Evolutionary conservation across 2,888 invertebrate species (phyloP), one percentile per base, ranked within the genome.

Genomic region (Drosophila neotestacea): DNA sequence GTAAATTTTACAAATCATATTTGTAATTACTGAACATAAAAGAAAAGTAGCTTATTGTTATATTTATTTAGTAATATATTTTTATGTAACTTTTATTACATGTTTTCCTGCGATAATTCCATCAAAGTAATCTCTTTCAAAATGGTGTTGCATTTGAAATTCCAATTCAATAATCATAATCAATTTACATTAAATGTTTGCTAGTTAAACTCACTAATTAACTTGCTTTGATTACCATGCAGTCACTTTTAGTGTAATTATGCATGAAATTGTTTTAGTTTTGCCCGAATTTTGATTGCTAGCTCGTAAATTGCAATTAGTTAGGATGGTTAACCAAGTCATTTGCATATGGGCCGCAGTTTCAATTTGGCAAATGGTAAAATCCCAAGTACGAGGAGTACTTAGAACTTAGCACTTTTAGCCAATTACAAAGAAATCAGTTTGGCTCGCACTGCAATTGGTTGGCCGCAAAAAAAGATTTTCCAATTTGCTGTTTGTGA

Each of bases 351-450:
- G 39, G 11, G 38, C 54, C 69, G 70, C 73, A 70, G 41, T 85
- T 78, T 76, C 69, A 78, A 82, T 83, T 83, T 67, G 32, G 47
- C 47, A 63, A 79, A 77, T 70, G 47, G 56, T 7, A 59, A 51
- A 63, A 47, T 47, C 47, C 50, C 61, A 55, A 44, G 28, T 30
- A 2, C 22, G 11, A 27, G 54, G 56, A 48, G 60, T 69, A 47
- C 58, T 73, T 55, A 47, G 64, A 22, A 32, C 41, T 60, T 36
- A 48, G 66, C 56, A 55, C 44, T 63, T 54, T 50, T 38, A 13
- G 76, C 67, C 71, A 80, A 85, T 82, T 88, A 80, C 67, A 62
- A 67, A 65, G 66, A 80, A 81, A 81, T 83, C 77, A 59, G 64
- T 64, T 68, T 3, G n/a, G 22, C 41, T 41, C 13, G 61, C 47